A percentile compares a stretch with the other conserved stretches of the same genome.
These are phyloP conservation scores for Paracyclopina nana DNA, from an alignment of 1,140 invertebrate species.

Conservation along the genomic window DNA sequence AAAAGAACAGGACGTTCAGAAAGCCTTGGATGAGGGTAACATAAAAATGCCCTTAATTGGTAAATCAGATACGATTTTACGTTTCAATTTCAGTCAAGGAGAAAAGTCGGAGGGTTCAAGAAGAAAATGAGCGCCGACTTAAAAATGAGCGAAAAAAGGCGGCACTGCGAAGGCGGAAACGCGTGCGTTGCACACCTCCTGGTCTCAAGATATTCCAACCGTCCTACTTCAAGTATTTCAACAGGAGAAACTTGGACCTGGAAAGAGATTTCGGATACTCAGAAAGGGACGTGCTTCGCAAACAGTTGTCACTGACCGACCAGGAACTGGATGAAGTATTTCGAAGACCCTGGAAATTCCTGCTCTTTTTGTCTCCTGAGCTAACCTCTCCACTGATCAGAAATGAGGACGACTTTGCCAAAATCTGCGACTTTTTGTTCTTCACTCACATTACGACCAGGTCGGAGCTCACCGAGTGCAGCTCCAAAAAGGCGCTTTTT, in stretches of 20 bases:
- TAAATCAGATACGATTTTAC: too few relatives aligned
- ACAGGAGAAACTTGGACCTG: not conserved
- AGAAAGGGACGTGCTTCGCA: not conserved
- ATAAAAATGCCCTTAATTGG: too few relatives aligned
- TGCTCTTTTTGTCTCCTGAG: not conserved
- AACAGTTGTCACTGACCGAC: not conserved
- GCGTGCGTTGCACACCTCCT: too few relatives aligned
- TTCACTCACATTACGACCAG: not conserved
- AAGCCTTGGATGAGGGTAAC: too few relatives aligned
- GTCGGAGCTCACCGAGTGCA: too few relatives aligned
- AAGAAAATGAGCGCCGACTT: too few relatives aligned
- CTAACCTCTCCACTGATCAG: not conserved
- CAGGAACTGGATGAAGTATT: not conserved
- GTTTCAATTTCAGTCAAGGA: too few relatives aligned
- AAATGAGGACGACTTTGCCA: not conserved
- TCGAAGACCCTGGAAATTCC: not conserved
- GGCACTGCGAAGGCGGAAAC: too few relatives aligned
- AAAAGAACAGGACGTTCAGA: too few relatives aligned
- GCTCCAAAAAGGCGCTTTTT: not conserved
- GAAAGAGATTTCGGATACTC: not conserved
- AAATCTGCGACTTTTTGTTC: not conserved
- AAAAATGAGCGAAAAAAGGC: too few relatives aligned
- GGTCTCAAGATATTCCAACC: not conserved
- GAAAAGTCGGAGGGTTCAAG: too few relatives aligned
- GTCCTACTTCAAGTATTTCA: not conserved